phyloP scores from a whole-genome alignment of 2,797 vertebrate genomes.

The Columba guinea region DNA sequence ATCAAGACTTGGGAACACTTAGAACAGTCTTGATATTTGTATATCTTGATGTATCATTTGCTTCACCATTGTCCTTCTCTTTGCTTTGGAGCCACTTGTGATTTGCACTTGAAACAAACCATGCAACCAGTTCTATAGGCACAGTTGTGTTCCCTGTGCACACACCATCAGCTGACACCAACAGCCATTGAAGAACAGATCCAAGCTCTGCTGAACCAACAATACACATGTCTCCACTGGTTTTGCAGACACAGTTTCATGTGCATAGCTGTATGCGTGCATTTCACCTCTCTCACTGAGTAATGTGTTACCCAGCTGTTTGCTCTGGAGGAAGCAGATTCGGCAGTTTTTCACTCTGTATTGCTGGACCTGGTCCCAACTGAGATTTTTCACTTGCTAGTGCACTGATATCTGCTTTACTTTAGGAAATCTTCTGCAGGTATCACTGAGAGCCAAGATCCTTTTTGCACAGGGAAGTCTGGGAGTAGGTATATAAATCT shows the following conservation, averaged over 20 bases:
- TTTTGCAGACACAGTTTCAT: neutral
- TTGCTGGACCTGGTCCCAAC: neutral
- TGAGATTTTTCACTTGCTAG: neutral
- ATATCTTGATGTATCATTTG: neutral
- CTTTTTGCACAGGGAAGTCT: neutral
- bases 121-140: neutral
- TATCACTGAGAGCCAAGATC: neutral
- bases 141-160: neutral
- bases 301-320: neutral
- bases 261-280: neutral
- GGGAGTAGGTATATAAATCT: neutral
- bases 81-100: neutral
- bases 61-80: neutral
- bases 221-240: fast-evolving
- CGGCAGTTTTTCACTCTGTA: neutral
- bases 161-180: neutral
- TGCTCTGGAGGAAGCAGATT: neutral
- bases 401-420: neutral
- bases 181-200: neutral
- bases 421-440: neutral
- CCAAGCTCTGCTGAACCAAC: neutral
- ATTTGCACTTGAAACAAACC: neutral
- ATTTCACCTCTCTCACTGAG: neutral
- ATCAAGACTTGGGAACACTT: neutral
- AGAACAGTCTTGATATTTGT: neutral